phyloP scores from a whole-genome alignment of 2,113 vertebrate species.

The Callospermophilus lateralis region DNA sequence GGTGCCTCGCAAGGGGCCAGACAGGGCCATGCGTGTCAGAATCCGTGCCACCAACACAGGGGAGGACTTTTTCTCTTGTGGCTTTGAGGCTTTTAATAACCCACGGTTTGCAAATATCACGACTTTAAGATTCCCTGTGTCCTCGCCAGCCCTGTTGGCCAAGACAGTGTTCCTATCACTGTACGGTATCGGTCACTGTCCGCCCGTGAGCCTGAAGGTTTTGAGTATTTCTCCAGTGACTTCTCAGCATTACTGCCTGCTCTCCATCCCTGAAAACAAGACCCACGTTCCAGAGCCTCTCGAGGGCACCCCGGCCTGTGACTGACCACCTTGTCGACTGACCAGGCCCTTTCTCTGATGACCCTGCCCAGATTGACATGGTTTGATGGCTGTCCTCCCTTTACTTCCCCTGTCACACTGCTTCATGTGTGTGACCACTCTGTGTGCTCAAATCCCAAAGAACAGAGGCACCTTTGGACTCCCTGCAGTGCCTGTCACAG shows the following conservation, averaged over 20 bases:
- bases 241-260: too few relatives aligned
- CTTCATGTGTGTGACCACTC: not conserved
- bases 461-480: slow-evolving; percentile 26
- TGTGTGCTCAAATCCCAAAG: not conserved
- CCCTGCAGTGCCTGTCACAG: not conserved
- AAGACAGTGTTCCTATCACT: not conserved
- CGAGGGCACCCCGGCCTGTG: not conserved
- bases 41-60: not conserved
- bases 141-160: not conserved
- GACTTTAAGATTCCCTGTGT: not conserved
- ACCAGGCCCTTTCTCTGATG: not conserved
- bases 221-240: not conserved
- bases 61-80: not conserved
- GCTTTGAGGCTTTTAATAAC: not conserved
- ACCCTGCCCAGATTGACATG: not conserved
- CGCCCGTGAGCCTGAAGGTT: not conserved
- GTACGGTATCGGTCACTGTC: not conserved
- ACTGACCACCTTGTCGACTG: too few relatives aligned
- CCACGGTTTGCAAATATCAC: not conserved
- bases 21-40: accelerated
- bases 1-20: too few relatives aligned
- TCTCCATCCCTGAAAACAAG: not conserved
- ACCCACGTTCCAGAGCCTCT: not conserved
- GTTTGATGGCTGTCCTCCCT: not conserved
- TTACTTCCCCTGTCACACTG: too few relatives aligned